Evolutionary conservation across 2,888 invertebrate genomes (phyloP), one percentile per base, ranked within the genome.

Genomic region (Apoda limacodes): DNA sequence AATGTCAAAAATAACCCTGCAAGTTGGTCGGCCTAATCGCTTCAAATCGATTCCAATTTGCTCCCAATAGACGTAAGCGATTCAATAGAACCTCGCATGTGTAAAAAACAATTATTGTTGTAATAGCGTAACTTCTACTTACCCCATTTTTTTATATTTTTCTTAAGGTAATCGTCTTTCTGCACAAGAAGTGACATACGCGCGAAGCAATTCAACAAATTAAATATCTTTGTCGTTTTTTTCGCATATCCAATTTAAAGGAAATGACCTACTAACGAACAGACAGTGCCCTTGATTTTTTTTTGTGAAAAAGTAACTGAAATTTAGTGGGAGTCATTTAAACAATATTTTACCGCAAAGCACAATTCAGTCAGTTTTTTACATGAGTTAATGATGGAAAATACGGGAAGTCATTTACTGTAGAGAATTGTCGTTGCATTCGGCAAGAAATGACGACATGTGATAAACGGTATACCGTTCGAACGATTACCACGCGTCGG

Each of bases 171-270:
- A 51, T 48, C 50, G 58, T 56, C 63, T 60, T 59, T 61, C 63
- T 50, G 60, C 66, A 58, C 48, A 54, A 51, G 41, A 43, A 44
- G 53, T 52, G 65, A 66, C 64, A 60, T 55, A 50, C 52, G 52
- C 52, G 55, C 55, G 58, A 54, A 59, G 50, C 50, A 48, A 38
- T 38, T 36, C 44, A 40, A 48, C 55, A 43, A 47, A 50, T 49
- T 55, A 55, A 55, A 65, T 61, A 64, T 70, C 68, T 61, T 54
- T 54, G 56, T 58, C 54, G 52, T 52, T 49, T 46, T 42, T 43
- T 34, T 54, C 41, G 41, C 46, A 42, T 39, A 58, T 60, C 65
- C 66, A 68, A 72, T 69, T 68, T 66, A 69, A 65, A 63, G 52
- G 45, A 58, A 62, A 62, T 61, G 49, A 56, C 39, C 52, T 33